Conservation (phyloP, 2,888 invertebrate species). For the Diploptera punctata region DNA sequence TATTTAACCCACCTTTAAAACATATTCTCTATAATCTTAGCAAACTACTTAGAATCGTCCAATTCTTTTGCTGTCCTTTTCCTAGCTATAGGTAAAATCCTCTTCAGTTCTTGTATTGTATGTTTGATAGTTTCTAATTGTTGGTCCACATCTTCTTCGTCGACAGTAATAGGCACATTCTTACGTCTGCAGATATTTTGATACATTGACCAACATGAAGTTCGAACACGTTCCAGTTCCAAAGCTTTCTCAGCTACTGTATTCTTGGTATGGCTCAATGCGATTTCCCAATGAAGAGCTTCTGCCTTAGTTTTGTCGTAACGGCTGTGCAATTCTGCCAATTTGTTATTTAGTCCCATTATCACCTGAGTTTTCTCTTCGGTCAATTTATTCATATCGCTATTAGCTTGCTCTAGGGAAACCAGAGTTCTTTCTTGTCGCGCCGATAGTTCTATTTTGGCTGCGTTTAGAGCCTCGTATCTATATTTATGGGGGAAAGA, state of each 20-base stretch:
- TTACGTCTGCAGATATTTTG: constrained; percentile 5
- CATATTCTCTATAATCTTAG: too few species aligned
- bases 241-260: neutral
- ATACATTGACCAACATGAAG: constrained; percentile 5
- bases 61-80: neutral
- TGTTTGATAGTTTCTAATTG: neutral
- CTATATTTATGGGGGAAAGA: too few species aligned
- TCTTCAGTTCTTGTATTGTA: neutral
- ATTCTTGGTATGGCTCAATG: neutral
- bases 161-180: neutral
- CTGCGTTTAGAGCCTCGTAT: constrained; percentile 67
- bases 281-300: neutral
- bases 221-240: neutral
- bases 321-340: neutral
- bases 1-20: too few species aligned
- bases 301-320: neutral
- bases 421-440: constrained; percentile 63
- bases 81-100: neutral
- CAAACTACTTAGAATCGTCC: too few species aligned
- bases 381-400: constrained; percentile 62
- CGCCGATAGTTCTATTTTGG: constrained; percentile 62
- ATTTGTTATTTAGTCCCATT: neutral
- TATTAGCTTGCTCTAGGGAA: constrained; percentile 63
- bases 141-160: neutral
- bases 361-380: constrained; percentile 50